phyloP scores from a whole-genome alignment of 1,140 invertebrate genomes.

The Colletes latitarsis region DNA sequence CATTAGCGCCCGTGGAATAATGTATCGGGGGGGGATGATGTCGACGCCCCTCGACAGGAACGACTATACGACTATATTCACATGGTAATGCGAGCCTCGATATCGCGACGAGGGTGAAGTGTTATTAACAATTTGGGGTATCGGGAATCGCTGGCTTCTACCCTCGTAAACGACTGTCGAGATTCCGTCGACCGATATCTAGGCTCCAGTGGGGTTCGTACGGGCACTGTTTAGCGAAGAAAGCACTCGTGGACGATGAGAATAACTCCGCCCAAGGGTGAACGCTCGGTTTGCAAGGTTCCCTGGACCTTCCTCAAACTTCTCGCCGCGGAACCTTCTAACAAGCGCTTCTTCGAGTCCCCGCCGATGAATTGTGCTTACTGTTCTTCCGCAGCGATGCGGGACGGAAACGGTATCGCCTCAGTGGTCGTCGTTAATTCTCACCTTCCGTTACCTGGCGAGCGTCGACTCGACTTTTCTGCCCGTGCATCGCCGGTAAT shows the following conservation, averaged over 20 bases:
- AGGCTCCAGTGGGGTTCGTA: too few species aligned
- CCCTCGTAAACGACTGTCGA: constrained; percentile 50
- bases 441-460: constrained; percentile 57
- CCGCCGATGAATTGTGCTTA: constrained; percentile 59
- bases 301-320: not conserved
- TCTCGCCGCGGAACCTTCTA: constrained; percentile 21
- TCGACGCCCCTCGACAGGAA: constrained; percentile 56
- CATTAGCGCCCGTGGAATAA: constrained; percentile 78
- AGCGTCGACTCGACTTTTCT: constrained; percentile 45
- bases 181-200: constrained; percentile 31
- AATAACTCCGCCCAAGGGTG: not conserved
- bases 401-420: constrained; percentile 63
- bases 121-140: constrained; percentile 79
- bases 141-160: constrained; percentile 52
- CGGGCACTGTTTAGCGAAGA: too few species aligned
- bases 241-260: too few species aligned
- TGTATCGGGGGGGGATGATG: constrained; percentile 66
- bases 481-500: constrained; percentile 55
- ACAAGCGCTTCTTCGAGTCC: constrained; percentile 2
- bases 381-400: constrained; percentile 63
- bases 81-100: constrained; percentile 79
- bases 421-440: constrained; percentile 66
- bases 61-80: constrained; percentile 76
- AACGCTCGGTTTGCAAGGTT: too few species aligned
- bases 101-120: constrained; percentile 76